Conservation (phyloP, 1,140 invertebrate genomes). For the Drosophila tristis region DNA sequence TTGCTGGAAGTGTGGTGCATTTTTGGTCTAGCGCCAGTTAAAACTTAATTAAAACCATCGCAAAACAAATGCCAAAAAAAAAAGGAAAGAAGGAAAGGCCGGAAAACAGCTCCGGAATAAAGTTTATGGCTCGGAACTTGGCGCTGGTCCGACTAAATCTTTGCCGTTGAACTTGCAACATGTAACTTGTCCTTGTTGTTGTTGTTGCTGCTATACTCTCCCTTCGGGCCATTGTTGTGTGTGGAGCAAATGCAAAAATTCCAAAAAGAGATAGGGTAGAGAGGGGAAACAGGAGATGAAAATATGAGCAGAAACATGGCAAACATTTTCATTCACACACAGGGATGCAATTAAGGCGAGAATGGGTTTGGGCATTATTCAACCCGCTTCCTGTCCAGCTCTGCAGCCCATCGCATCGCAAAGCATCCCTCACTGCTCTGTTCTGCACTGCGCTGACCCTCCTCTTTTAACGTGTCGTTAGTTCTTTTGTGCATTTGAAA, state of each 20-base stretch:
- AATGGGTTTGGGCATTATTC: constrained; percentile 56
- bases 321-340: constrained; percentile 77
- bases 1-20: constrained; percentile 43
- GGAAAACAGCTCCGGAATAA: constrained; percentile 46
- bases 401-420: neutral
- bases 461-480: constrained; percentile 53
- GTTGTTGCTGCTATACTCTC: constrained; percentile 31
- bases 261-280: neutral
- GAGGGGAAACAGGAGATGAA: constrained; percentile 3
- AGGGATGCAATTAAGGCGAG: constrained; percentile 76
- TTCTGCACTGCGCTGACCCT: neutral
- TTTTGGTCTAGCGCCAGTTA: constrained; percentile 75
- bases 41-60: constrained; percentile 82
- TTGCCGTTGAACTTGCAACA: constrained; percentile 50
- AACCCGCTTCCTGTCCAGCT: constrained; percentile 5
- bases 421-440: neutral
- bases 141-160: constrained; percentile 54
- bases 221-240: neutral
- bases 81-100: constrained; percentile 15
- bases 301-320: constrained; percentile 39
- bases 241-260: constrained; percentile 47
- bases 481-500: constrained; percentile 79
- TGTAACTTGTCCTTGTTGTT: constrained; percentile 8
- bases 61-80: constrained; percentile 63
- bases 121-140: constrained; percentile 66